A percentile compares a stretch with the other conserved stretches of the same genome.
Evolutionary conservation across 2,888 invertebrate species (phyloP).

Genomic region (Drosophila stalkeri): DNA sequence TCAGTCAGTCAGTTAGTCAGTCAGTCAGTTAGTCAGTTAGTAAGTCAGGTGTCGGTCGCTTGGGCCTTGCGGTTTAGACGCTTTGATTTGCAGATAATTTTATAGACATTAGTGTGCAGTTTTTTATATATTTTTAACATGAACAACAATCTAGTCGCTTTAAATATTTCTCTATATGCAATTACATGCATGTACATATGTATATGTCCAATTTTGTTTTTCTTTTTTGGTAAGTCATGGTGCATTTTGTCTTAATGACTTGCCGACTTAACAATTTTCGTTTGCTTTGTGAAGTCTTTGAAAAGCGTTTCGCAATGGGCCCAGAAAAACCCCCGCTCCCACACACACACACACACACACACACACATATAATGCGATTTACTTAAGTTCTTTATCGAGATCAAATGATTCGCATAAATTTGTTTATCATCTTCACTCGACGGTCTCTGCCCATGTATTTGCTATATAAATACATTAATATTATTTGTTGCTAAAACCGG

Average conservation of each 20-base stretch:
- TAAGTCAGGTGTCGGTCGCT: constrained; percentile 30
- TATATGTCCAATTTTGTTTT: constrained; percentile 17
- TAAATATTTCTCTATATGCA: constrained; percentile 63
- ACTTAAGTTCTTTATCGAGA: constrained; percentile 30
- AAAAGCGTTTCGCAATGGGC: constrained; percentile 43
- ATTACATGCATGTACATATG: constrained; percentile 29
- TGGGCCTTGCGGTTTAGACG: constrained; percentile 52
- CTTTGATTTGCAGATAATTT: constrained; percentile 79
- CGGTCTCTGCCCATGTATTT: constrained; percentile 18
- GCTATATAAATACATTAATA: neutral
- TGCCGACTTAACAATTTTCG: constrained; percentile 52
- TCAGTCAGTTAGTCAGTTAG: constrained; percentile 26
- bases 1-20: constrained; percentile 24
- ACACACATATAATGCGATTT: constrained; percentile 16
- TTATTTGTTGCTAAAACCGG: constrained; percentile 47
- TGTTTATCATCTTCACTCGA: constrained; percentile 28
- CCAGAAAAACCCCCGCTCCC: constrained; percentile 20
- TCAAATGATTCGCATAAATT: constrained; percentile 28
- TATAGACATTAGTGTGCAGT: constrained; percentile 76
- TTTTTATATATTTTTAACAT: constrained; percentile 39
- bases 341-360: constrained; percentile 8
- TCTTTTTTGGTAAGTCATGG: constrained; percentile 69
- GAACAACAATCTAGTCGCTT: constrained; percentile 44
- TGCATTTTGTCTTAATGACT: constrained; percentile 78
- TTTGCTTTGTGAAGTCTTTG: constrained; percentile 35